Base-by-base conservation (phyloP, 2,113 vertebrate species). In the Stegostoma tigrinum region DNA sequence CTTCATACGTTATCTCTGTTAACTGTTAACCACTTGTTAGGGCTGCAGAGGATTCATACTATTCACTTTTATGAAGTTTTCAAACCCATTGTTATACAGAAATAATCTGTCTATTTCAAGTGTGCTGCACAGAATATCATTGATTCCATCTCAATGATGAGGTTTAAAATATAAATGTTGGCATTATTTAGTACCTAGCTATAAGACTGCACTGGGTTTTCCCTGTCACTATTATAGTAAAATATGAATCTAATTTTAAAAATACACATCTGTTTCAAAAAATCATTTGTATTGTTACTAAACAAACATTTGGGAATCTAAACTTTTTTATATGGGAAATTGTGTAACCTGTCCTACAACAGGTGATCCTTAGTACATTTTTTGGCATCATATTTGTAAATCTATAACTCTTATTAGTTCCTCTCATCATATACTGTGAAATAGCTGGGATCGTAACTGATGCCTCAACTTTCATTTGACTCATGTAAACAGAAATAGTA, bases 131-230 rank as follows among this genome's bases (percentile, higher is more conserved):
- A 23, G 27, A 72, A 45, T 27, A 72, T 52, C 94, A 52, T 72
- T 95, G 42, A 95, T 75, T 95, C 45, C 24, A 72, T 75, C 94
- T 75, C 94, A 72, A 67, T 95, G 94, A 52, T 72, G 75, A 95
- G 67, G 42, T 75, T 95, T 95, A 45, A 27, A 72, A 30, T 45
- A 95, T 27, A 61, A 94, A n/a, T 52, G 45, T 52, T 52, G 34
- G 67, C 30, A 75, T 95, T 45, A 75, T 95, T 95, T 75, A 24
- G 24, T 72, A n/a, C 42, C 34, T 95, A 95, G 90, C 90, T 94
- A 42, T 94, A 61, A 93, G 42, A 95, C 38, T 48, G 42, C 45
- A 34, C 68, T 70, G 42, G 68, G 72, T 95, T 95, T 95, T 75
- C 94, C 34, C 72, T 72, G 68, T 95, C 45, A 95, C n/a, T 14